Conservation (phyloP, 1,140 invertebrate species). For the Pseudomyrmex cubaensis region DNA sequence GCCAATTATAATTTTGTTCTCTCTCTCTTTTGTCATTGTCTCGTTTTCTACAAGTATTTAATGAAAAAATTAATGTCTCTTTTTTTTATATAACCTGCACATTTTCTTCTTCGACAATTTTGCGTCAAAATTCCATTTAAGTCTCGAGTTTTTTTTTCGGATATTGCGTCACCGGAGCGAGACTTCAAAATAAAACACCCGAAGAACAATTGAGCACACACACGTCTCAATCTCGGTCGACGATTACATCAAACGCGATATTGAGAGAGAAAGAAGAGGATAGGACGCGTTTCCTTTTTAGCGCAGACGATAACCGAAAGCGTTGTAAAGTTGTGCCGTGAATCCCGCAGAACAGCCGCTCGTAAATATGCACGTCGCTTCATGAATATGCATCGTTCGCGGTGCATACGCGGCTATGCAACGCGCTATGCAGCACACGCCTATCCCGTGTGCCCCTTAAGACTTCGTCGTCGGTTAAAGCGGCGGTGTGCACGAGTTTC, state of each 20-base stretch:
- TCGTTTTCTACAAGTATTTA: no score
- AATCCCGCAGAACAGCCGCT: slow-evolving; percentile 72
- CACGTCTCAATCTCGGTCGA: slow-evolving; percentile 48
- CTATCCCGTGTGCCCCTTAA: slow-evolving; percentile 55
- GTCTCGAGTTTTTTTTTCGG: neutral
- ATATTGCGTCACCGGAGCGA: neutral
- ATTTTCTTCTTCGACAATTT: neutral
- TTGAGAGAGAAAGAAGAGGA: neutral
- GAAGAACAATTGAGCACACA: neutral
- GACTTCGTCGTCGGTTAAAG: slow-evolving; percentile 36
- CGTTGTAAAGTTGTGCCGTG: slow-evolving; percentile 73
- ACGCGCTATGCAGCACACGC: slow-evolving; percentile 20
- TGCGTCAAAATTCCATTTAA: neutral
- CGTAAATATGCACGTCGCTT: slow-evolving; percentile 74
- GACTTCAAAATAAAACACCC: no score
- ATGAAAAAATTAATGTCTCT: no score
- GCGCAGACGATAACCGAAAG: slow-evolving; percentile 63
- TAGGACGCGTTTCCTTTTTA: slow-evolving; percentile 55
- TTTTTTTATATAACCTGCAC: neutral
- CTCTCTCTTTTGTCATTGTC: no score
- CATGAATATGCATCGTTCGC: slow-evolving; percentile 73
- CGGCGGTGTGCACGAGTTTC: slow-evolving; percentile 36
- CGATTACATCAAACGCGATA: slow-evolving; percentile 56
- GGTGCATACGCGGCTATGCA: slow-evolving; percentile 68
- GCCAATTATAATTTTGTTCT: no score